Percentiles rank a stretch among this genome's conserved stretches.
Evolutionary conservation across 2,113 vertebrate species (phyloP).

Genomic region (Triplophysa siluroides): DNA sequence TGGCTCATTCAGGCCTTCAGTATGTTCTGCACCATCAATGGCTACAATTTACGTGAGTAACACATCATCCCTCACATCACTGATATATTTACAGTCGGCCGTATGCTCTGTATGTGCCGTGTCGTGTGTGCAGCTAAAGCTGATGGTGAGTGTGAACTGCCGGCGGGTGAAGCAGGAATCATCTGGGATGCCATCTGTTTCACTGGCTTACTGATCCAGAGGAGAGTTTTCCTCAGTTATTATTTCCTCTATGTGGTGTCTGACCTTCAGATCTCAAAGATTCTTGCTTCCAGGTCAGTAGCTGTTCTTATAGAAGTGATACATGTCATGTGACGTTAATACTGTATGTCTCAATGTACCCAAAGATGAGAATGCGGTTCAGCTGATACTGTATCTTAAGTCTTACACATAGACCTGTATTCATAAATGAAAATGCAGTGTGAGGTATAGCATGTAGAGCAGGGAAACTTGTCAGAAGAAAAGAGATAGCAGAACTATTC

Average conservation of each 20-base stretch:
- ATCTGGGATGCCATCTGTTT: slow-evolving; percentile 79
- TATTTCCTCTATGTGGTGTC: slow-evolving; percentile 77
- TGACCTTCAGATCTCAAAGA: slow-evolving; percentile 74
- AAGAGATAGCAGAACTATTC: no score
- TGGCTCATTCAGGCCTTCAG: slow-evolving; percentile 77
- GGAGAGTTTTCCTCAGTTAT: slow-evolving; percentile 77
- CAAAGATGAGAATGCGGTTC: no score
- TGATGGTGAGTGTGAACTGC: slow-evolving; percentile 71
- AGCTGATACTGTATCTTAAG: no score
- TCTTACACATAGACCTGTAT: no score
- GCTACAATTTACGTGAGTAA: slow-evolving; percentile 73
- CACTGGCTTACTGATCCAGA: slow-evolving; percentile 74
- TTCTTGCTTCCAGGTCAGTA: slow-evolving; percentile 73
- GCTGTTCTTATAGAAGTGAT: neutral
- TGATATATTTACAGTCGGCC: no score
- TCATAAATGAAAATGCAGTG: no score
- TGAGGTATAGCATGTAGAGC: no score
- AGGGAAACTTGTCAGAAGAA: no score
- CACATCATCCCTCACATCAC: neutral
- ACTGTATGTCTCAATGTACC: no score
- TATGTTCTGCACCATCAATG: slow-evolving; percentile 77
- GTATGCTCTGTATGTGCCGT: no score
- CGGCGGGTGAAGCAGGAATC: slow-evolving; percentile 75
- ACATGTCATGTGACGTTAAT: neutral
- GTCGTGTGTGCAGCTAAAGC: slow-evolving; percentile 60